Evolutionary conservation across 1,140 invertebrate species (phyloP), one percentile per base, ranked within the genome.

Genomic region (Gonatopus flavifemur): DNA sequence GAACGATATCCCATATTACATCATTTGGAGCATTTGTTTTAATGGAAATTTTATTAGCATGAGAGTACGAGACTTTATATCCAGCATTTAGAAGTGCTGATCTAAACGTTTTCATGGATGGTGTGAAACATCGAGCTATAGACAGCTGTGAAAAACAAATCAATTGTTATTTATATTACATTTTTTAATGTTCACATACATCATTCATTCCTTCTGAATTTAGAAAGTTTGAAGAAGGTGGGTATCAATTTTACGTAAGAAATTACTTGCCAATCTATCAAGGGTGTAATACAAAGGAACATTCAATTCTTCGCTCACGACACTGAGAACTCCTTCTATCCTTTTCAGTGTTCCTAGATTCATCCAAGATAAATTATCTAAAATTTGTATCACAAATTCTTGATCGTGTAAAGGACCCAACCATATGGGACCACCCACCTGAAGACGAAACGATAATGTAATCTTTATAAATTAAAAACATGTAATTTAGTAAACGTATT

Each of bases 371-470:
- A 66, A 82, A 64, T 46, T 84, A 63, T 24, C 76, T 54, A 43
- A 62, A 47, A 68, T 59, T 66, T 62, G 62, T 42, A 25, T 84
- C 39, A 98, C 84, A 77, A 98, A 99, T 0, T 80, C 67, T 44
- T 76, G 69, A 64, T 93, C 82, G 70, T 98, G 94, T 24, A 98
- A 81, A 9, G 87, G 86, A 9, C 84, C 90, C 4, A 86, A 84
- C 94, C 96, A 99, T 52, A 99, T 88, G 1, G 97, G 97, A 13
- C 97, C 97, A 28, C 91, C 94, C 48, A 97, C 74, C 83, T 90
- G 68, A 20, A 71, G 74, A 31, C 54, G 16, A 42, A 42, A 41
- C 39, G 35, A 35, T 19, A 32, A 45, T 43, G 12, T 33, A 38
- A 50, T 46, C 22, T 42, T 35, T 52, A n/a, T 33, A 36, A 37